Evolutionary conservation across 2,113 vertebrate genomes (phyloP).

Genomic region (Phrynosoma platyrhinos): DNA sequence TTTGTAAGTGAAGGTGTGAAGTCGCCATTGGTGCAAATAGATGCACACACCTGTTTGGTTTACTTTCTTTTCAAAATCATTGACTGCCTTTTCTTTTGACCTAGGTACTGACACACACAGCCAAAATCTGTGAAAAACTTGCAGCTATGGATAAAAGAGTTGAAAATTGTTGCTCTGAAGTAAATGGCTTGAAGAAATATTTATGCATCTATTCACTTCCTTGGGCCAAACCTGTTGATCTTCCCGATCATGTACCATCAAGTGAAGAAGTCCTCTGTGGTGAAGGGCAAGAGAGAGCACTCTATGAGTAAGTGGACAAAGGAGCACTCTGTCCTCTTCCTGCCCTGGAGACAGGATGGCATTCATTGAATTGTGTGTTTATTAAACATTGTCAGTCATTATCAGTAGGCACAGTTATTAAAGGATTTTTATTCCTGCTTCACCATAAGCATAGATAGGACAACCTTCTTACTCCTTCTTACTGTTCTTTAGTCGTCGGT

Average conservation of each 20-base stretch:
- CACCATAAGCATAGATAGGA: background rate
- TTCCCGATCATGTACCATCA: background rate
- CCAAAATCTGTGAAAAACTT: conserved; percentile 66
- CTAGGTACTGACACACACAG: conserved; percentile 68
- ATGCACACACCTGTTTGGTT: background rate
- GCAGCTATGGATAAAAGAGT: conserved; percentile 55
- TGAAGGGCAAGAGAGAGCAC: background rate
- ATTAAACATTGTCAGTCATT: background rate
- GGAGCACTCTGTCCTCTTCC: rapidly evolving
- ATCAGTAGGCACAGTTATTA: background rate
- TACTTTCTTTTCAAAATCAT: background rate
- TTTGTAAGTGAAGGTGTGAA: background rate
- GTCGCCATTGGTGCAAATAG: too few species aligned
- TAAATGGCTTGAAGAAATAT: conserved; percentile 60
- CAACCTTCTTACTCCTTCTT: background rate
- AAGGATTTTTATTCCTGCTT: background rate
- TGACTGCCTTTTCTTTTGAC: background rate
- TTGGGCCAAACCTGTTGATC: background rate
- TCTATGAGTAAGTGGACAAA: conserved; percentile 46
- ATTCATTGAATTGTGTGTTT: background rate
- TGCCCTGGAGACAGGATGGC: rapidly evolving
- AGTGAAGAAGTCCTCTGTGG: conserved; percentile 40
- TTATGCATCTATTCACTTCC: conserved; percentile 64
- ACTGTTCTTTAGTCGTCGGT: background rate
- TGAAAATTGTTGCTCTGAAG: conserved; percentile 67